A percentile compares a stretch with the other conserved stretches of the same genome.
phyloP scores from a whole-genome alignment of 2,113 vertebrate species.

The Bucco capensis region DNA sequence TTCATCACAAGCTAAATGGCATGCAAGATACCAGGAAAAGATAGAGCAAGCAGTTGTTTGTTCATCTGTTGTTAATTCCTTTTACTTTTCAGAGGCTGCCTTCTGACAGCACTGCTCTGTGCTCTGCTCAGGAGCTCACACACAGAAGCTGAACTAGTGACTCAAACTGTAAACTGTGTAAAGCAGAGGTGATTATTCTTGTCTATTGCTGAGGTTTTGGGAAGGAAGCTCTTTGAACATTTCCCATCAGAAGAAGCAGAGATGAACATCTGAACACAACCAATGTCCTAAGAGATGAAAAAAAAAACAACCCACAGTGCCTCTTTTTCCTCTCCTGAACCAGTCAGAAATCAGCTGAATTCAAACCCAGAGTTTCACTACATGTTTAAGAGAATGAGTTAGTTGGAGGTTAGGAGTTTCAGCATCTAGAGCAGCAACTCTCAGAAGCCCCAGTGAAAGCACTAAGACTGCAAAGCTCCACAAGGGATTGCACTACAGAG shows the following conservation, averaged over 20 bases:
- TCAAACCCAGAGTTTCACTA: background rate
- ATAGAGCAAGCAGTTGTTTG: conserved; percentile 68
- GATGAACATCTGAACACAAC: background rate
- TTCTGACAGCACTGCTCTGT: background rate
- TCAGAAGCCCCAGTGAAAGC: background rate
- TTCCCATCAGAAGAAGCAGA: background rate
- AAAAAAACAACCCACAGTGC: background rate
- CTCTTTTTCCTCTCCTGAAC: background rate
- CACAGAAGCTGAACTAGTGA: background rate
- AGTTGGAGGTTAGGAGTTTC: background rate
- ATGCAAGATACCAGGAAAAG: conserved; percentile 66
- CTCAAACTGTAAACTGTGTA: conserved; percentile 10
- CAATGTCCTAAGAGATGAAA: fast-evolving
- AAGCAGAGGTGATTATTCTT: background rate
- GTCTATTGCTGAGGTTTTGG: background rate
- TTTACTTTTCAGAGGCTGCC: conserved; percentile 12
- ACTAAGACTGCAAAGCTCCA: background rate
- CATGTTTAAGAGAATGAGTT: background rate
- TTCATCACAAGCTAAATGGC: conserved; percentile 57
- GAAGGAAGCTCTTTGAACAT: background rate
- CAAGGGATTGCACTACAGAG: background rate
- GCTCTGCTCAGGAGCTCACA: background rate
- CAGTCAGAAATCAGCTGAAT: background rate
- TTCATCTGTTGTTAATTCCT: conserved; percentile 15
- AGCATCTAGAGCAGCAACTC: background rate